phyloP scores from a whole-genome alignment of 2,113 vertebrate genomes.

The Tapirus terrestris region DNA sequence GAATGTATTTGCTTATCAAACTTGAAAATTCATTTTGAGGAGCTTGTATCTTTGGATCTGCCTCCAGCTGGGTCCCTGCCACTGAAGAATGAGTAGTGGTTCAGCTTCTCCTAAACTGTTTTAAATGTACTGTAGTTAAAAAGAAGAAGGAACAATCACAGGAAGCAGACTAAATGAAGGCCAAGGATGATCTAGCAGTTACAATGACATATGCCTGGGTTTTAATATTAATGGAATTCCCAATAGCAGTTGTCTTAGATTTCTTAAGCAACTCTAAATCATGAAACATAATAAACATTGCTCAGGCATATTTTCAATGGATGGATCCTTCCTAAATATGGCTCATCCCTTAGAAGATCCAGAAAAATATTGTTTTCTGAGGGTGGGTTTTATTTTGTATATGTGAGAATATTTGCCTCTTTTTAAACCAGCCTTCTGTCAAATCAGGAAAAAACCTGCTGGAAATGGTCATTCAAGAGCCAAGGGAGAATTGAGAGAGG shows the following conservation, averaged over 20 bases:
- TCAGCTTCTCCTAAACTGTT: background rate
- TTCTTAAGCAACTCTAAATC: constrained; percentile 35
- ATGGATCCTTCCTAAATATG: constrained; percentile 6
- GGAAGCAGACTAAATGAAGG: background rate
- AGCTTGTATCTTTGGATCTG: constrained; percentile 16
- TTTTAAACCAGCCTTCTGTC: background rate
- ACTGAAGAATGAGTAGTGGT: constrained; percentile 8
- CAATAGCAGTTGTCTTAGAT: background rate
- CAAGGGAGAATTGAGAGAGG: background rate
- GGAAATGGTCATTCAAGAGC: background rate
- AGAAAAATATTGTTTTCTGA: background rate
- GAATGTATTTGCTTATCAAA: constrained; percentile 56
- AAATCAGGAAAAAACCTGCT: background rate
- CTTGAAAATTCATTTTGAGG: constrained; percentile 32
- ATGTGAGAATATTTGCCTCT: background rate
- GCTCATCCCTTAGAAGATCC: background rate
- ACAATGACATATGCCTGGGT: background rate
- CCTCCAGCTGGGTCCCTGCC: constrained; percentile 7
- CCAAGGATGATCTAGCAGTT: background rate
- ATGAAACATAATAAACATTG: constrained; percentile 13
- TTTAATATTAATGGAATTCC: constrained; percentile 42
- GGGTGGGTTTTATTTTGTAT: constrained; percentile 33
- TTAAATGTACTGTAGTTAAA: constrained; percentile 13
- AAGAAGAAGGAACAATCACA: background rate
- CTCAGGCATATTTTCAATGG: constrained; percentile 22